Conservation (phyloP, 2,797 vertebrate genomes). For the Sciurus carolinensis region DNA sequence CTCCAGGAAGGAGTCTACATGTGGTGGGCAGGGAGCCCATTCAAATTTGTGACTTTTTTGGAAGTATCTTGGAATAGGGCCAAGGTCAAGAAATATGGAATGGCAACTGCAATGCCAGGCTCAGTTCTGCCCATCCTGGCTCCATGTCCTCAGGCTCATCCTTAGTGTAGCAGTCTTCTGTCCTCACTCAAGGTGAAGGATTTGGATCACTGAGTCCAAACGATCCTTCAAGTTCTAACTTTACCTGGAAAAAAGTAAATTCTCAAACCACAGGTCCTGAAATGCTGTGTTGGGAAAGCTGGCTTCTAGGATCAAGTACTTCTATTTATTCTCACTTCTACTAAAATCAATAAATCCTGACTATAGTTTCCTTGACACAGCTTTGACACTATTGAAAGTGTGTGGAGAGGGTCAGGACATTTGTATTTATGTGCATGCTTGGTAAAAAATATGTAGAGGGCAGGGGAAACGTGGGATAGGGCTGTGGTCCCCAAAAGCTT, state of each 20-base stretch:
- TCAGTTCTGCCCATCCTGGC: not conserved
- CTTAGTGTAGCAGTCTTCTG: not conserved
- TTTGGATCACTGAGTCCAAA: not conserved
- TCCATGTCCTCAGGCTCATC: rapidly evolving
- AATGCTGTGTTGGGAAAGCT: not conserved
- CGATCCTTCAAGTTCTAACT: not conserved
- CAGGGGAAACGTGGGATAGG: not conserved
- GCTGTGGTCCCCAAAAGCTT: not conserved
- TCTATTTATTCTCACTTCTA: not conserved
- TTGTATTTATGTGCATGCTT: not conserved
- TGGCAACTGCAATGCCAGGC: not conserved
- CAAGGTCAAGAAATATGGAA: not conserved
- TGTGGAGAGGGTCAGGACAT: not conserved
- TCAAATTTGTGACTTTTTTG: not conserved
- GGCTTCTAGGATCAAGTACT: not conserved
- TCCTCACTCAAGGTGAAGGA: not conserved
- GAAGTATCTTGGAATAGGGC: not conserved
- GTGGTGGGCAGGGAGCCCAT: not conserved
- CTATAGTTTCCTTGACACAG: not conserved
- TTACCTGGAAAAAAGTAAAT: not conserved
- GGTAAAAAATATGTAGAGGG: not conserved
- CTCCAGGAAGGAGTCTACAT: not conserved
- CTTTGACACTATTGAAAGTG: not conserved
- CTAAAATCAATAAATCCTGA: not conserved
- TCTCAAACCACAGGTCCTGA: not conserved